Conservation (phyloP, 2,888 invertebrate species). For the Chaetogeoica ovagalla region DNA sequence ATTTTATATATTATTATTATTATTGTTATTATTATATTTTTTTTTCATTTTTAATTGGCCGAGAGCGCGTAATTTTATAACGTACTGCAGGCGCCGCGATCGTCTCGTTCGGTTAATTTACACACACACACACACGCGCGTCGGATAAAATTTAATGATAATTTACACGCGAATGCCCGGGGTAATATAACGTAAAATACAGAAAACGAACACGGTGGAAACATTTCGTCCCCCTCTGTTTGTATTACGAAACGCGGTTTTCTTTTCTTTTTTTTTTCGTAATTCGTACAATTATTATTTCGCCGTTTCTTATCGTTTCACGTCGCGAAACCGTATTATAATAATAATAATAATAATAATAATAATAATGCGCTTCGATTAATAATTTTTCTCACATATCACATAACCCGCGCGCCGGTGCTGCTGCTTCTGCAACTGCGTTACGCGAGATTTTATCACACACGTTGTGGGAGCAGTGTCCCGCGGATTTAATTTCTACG, state of each 20-base stretch:
- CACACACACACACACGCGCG: background rate
- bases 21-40: too few relatives aligned
- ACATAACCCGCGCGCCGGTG: background rate
- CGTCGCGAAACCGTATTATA: too few relatives aligned
- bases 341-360: too few relatives aligned
- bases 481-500: too few relatives aligned
- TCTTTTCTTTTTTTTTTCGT: background rate
- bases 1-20: too few relatives aligned
- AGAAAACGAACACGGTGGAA: constrained; percentile 24
- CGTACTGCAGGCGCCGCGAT: background rate
- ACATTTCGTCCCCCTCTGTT: too few relatives aligned
- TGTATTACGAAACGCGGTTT: too few relatives aligned
- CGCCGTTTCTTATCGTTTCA: background rate
- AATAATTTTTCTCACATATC: constrained; percentile 31
- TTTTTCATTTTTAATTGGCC: constrained; percentile 42
- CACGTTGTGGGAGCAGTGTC: constrained; percentile 12
- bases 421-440: too few relatives aligned
- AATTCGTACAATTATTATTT: constrained; percentile 8
- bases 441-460: background rate
- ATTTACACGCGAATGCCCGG: background rate
- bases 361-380: constrained; percentile 34
- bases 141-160: too few relatives aligned
- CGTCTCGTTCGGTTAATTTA: constrained; percentile 10
- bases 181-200: constrained; percentile 2
- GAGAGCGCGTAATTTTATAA: background rate